Conservation (phyloP, 2,113 vertebrate species). For the Speoplatyrhinus poulsoni region DNA sequence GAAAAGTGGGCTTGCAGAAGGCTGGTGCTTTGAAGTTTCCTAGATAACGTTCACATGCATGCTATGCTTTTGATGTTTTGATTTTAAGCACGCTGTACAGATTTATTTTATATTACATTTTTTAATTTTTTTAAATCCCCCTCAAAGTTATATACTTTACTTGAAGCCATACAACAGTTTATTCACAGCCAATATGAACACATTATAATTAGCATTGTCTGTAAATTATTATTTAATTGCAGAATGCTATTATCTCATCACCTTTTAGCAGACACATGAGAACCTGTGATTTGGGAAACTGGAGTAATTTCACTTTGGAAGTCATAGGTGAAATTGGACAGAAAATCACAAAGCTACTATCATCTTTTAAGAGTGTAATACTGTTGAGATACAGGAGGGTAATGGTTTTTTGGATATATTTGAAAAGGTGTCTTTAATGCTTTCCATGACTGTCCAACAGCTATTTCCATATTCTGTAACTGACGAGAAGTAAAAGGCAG, state of each 20-base stretch:
- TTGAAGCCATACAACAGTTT: not conserved
- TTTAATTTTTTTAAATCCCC: not conserved
- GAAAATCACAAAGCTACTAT: not conserved
- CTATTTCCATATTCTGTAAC: too few species aligned
- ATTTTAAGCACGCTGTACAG: not conserved
- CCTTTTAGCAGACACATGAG: not conserved
- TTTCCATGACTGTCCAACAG: too few species aligned
- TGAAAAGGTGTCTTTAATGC: too few species aligned
- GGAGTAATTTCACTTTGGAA: not conserved
- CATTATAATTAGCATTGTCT: not conserved
- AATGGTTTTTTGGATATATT: too few species aligned
- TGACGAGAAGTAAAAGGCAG: too few species aligned
- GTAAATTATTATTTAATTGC: not conserved
- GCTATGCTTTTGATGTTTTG: not conserved
- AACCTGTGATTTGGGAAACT: too few species aligned
- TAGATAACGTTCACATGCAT: not conserved
- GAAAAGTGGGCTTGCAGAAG: not conserved
- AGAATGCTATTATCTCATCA: not conserved
- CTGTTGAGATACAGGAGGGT: too few species aligned
- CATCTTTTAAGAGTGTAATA: too few species aligned
- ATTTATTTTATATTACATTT: not conserved
- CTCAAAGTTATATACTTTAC: not conserved
- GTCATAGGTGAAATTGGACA: not conserved
- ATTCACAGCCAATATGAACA: not conserved
- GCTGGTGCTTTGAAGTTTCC: not conserved